Conservation (phyloP, 2,888 invertebrate species). For the Cetonia aurata region DNA sequence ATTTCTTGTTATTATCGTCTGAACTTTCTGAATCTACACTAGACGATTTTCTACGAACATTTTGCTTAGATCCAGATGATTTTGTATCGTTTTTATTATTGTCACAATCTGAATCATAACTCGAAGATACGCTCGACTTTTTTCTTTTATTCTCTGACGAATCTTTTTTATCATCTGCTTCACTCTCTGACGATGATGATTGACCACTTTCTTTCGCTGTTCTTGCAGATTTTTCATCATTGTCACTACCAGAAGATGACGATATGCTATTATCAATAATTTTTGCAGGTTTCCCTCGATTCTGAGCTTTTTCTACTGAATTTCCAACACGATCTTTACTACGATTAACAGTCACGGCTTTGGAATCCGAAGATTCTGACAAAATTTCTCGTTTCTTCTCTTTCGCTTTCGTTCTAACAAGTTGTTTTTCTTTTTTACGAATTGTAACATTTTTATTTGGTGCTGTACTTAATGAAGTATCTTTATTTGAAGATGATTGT, state of each 20-base stretch:
- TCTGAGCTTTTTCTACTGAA: no score
- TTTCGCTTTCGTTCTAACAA: neutral
- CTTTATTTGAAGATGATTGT: neutral
- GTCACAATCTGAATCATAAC: neutral
- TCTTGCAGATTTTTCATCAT: neutral
- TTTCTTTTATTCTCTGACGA: neutral
- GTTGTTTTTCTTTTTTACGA: no score
- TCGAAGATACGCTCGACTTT: neutral
- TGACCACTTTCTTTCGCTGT: neutral
- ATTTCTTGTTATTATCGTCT: slow-evolving; percentile 20
- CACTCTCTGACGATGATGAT: slow-evolving; percentile 1
- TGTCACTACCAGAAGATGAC: neutral
- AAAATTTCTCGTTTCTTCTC: no score
- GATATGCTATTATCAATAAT: no score
- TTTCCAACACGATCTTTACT: no score
- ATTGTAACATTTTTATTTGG: no score
- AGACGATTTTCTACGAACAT: slow-evolving; percentile 4
- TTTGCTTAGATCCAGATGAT: neutral
- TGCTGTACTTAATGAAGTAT: neutral
- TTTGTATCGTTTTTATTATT: slow-evolving; percentile 8
- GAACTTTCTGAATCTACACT: slow-evolving; percentile 14
- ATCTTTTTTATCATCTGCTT: slow-evolving; percentile 3
- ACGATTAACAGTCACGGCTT: neutral
- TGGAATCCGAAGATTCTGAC: neutral
- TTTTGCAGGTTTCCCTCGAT: no score